phyloP scores from a whole-genome alignment of 2,797 vertebrate genomes.

The Simalia tracyae region DNA sequence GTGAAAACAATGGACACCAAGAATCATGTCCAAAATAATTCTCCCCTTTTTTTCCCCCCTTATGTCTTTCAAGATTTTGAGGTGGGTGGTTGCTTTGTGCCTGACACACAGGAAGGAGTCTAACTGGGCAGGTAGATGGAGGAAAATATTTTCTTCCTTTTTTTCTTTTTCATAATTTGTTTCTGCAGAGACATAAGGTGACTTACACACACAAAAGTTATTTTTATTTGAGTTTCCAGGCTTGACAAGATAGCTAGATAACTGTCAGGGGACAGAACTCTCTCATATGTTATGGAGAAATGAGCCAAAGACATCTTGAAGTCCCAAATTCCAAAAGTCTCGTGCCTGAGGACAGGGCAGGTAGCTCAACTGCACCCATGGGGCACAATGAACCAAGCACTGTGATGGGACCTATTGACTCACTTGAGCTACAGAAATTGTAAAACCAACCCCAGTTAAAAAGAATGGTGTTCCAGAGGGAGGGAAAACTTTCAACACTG shows the following conservation, averaged over 20 bases:
- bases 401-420: not conserved
- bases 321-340: not conserved
- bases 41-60: not conserved
- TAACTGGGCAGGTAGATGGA: not conserved
- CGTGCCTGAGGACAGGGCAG: not conserved
- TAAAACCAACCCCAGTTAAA: not conserved
- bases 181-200: not conserved
- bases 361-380: not conserved
- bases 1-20: not conserved
- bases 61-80: not conserved
- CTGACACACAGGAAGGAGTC: not conserved
- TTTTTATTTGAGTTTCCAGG: not conserved
- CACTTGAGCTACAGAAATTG: not conserved
- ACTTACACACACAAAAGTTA: not conserved
- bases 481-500: not conserved
- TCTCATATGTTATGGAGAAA: not conserved
- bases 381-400: not conserved
- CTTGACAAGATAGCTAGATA: not conserved
- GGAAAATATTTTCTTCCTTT: not conserved
- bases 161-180: not conserved
- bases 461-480: not conserved
- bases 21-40: not conserved
- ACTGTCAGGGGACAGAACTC: not conserved
- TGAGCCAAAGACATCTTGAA: not conserved
- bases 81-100: not conserved